Percentiles rank a stretch among this genome's conserved stretches.
Evolutionary conservation across 2,797 vertebrate genomes (phyloP).

Genomic region (Notamacropus eugenii): DNA sequence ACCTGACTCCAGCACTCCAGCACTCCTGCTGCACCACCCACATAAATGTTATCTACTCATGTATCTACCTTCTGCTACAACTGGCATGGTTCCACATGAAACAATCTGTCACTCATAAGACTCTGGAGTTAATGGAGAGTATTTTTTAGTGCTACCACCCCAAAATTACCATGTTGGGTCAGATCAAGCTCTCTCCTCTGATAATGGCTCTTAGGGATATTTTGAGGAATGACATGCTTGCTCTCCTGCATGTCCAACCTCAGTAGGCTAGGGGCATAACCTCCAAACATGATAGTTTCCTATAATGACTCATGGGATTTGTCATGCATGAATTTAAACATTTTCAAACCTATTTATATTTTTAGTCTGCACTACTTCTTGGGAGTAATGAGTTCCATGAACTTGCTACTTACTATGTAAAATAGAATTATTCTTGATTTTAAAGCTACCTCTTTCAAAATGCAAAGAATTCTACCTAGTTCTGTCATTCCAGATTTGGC

Average conservation of each 20-base stretch:
- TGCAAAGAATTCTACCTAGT: neutral
- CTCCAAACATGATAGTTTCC: neutral
- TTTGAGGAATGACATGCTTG: neutral
- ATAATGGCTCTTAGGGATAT: neutral
- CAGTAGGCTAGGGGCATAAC: neutral
- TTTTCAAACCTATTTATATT: neutral
- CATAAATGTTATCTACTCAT: neutral
- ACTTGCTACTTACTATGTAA: neutral
- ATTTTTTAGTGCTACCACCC: slow-evolving; percentile 16
- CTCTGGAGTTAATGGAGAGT: neutral
- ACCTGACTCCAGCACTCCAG: neutral
- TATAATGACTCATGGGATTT: neutral
- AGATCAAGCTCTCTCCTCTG: neutral
- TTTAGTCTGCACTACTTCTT: neutral
- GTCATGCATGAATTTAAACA: neutral
- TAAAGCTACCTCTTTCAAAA: neutral
- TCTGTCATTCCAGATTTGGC: neutral
- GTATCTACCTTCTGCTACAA: too few species aligned
- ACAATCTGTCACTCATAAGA: neutral
- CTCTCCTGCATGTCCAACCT: neutral
- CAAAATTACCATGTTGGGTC: neutral
- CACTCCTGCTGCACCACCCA: neutral
- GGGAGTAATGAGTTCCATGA: neutral
- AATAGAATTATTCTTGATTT: neutral
- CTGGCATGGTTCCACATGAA: neutral